Evolutionary conservation across 2,113 vertebrate genomes (phyloP), one percentile per base, ranked within the genome.

Genomic region (Butorides virescens): DNA sequence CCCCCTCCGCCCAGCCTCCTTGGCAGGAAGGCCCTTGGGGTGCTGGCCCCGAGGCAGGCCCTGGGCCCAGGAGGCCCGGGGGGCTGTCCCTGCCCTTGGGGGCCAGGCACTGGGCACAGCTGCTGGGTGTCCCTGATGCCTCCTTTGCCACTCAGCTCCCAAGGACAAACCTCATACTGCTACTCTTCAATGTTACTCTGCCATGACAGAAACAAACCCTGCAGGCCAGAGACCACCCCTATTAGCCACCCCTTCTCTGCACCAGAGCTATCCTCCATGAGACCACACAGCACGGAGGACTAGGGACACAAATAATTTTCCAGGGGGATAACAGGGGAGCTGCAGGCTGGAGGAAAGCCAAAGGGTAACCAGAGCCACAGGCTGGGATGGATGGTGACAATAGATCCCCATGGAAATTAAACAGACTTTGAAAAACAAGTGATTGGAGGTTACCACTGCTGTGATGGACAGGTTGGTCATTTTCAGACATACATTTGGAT

Each of bases 221-320:
- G 58, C n/a, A 78, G 46, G n/a, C 46, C 46, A 15, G n/a, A 36
- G 27, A 52, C 36, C 7, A 21, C 10, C n/a, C 20, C 37, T 49
- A 10, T n/a, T 13, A 26, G 30, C 49, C 3, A 1, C 42, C 22
- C 36, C 21, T 36, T 30, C 47, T 63, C 29, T 42, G 36, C 2
- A 2, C 13, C 76, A 65, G 30, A 42, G 47, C 37, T 29, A 29
- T 13, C 5, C 0, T 39, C 62, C 19, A 22, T 8, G 5, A 55
- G 12, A 20, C 32, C 32, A 23, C 0, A 1, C 11, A 12, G 32
- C 3, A 0, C 52, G 26, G 32, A 46, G 25, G 23, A 36, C 22
- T 21, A 59, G 30, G 50, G 70, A 74, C 37, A 46, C 53, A 74
- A 46, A 44, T 2, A 7, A 23, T n/a, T 74, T 46, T 44, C 22